Base-by-base conservation (phyloP, 2,113 vertebrate species). In the Electrona antarctica region DNA sequence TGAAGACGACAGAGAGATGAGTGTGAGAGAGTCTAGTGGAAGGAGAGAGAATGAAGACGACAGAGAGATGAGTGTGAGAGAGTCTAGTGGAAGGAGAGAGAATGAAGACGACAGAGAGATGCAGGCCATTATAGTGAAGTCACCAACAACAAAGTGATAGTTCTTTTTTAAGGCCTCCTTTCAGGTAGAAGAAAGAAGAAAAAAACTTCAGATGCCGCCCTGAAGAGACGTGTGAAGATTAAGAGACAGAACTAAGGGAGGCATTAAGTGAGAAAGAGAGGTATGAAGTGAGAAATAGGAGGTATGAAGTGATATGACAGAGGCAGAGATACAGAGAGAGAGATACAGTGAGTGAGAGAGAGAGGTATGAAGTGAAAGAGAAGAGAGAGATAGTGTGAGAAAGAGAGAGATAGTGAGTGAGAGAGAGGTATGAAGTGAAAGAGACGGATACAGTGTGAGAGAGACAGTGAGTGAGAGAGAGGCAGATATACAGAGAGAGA, bases 221-320 rank as follows among this genome's bases (percentile, higher is more conserved):
- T 41, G 33, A 41, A 41, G 33, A 41, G 33, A 41, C 33, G 33
- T 6, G 5, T 41, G 5, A 54, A 11, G 4, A 54, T 75, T 67
- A 57, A 49, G 55, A 60, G 21, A 6, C 7, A 65, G 29, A 29
- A 21, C 11, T 1, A 56, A n/a, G 9, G 9, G 14, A 60, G 45
- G 15, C 9, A 50, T 13, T 56, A n/a, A 56, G n/a, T 48, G 49
- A 12, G 29, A 21, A 21, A 45, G 10, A 61, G 7, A 12, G 21
- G 47, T 45, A 6, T 46, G 57, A 50, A 70, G 51, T 51, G 6
- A 14, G 29, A 60, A 47, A 13, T 52, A 28, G 60, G 60, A 57
- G 21, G 21, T 21, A 21, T 47, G 71, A 8, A 21, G 12, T 41
- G 64, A 83, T 88, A 74, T 82, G 78, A 74, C 56, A 11, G 10